Percentiles rank a stretch among this genome's conserved stretches.
Evolutionary conservation across 1,140 invertebrate species (phyloP).

Genomic region (Trichonephila clavipes): DNA sequence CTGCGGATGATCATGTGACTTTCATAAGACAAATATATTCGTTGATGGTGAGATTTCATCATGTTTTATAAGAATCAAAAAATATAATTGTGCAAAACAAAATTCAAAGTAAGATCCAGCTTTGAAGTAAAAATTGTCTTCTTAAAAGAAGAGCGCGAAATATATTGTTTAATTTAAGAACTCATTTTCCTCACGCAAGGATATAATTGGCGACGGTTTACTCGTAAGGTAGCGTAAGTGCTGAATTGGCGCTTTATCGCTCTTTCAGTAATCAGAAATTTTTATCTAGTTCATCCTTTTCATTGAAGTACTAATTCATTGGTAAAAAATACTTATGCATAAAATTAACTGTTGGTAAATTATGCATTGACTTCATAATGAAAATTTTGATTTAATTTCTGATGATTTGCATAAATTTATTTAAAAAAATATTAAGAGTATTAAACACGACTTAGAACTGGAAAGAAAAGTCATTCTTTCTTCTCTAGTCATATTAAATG

Average conservation of each 20-base stretch:
- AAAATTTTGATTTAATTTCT: too few relatives aligned
- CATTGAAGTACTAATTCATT: too few relatives aligned
- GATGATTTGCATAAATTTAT: too few relatives aligned
- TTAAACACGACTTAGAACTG: too few relatives aligned
- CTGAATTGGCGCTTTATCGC: slow-evolving; percentile 25
- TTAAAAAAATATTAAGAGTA: too few relatives aligned
- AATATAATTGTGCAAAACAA: neutral
- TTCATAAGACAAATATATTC: slow-evolving; percentile 5
- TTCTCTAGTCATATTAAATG: too few relatives aligned
- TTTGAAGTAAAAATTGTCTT: neutral
- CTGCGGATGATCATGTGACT: slow-evolving; percentile 71
- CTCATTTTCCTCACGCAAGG: neutral
- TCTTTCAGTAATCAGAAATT: neutral
- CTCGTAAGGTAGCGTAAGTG: neutral
- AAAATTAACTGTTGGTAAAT: too few relatives aligned
- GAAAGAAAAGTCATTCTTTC: too few relatives aligned
- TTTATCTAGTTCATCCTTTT: neutral
- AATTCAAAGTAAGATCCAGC: neutral
- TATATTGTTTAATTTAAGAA: neutral
- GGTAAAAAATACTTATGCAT: too few relatives aligned
- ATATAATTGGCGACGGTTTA: neutral
- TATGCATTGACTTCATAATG: too few relatives aligned
- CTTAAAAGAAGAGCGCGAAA: neutral
- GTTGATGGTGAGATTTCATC: neutral
- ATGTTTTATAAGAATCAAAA: neutral